Evolutionary conservation across 1,140 invertebrate genomes (phyloP), one percentile per base, ranked within the genome.

Genomic region (Plodia interpunctella): DNA sequence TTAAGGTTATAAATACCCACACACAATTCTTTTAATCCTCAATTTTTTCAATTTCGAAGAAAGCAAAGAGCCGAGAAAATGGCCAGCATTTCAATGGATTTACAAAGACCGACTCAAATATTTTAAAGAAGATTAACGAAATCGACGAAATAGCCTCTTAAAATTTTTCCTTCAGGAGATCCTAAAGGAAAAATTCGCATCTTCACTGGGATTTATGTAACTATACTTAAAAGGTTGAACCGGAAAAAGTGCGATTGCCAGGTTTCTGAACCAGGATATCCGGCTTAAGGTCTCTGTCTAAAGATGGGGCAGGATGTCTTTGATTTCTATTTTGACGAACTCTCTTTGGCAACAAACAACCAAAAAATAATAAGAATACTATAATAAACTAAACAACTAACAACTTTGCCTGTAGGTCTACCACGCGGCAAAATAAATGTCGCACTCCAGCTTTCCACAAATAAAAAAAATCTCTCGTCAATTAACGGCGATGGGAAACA

Each of bases 171-270:
- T n/a, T n/a, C n/a, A n/a, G n/a, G n/a, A n/a, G n/a, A n/a, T n/a
- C 10, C 15, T 44, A 15, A 44, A 44, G 38, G 15, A 15, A 44
- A 15, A n/a, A 44, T 44, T 44, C 13, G 9, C 38, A 44, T 44
- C 38, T n/a, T 44, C 5, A 15, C 10, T 15, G 13, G 38, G 38
- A 44, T 44, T 44, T 44, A 44, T 44, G 15, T 44, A 44, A 44
- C 13, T 44, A 44, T 17, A 44, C 13, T 15, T 44, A 44, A 44
- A 15, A 44, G 38, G 38, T 17, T 44, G 38, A 5, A 44, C 13
- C 38, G 38, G 38, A 44, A 44, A 44, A 44, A 44, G 38, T 44
- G 38, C 38, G 15, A 44, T 44, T 44, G 38, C 38, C 38, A 44
- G 10, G 38, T 13, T 44, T 44, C 15, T 44, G 38, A 44, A 17